Evolutionary conservation across 2,888 invertebrate species (phyloP).

Genomic region (Mesochorus sp.): DNA sequence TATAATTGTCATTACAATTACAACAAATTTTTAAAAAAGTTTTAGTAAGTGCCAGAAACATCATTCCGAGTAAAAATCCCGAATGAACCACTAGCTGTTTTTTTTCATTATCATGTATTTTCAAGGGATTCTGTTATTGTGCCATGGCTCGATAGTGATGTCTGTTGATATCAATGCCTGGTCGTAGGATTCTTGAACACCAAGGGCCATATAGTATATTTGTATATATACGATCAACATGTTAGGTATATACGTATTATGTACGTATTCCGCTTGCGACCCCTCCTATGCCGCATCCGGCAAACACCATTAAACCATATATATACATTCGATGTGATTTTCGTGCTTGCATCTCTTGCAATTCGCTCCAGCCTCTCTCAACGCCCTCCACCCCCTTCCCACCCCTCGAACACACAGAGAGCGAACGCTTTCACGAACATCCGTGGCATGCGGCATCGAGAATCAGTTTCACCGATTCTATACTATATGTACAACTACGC

Average conservation of each 20-base stretch:
- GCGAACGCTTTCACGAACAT: slow-evolving; percentile 3
- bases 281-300: slow-evolving; percentile 9
- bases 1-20: no score
- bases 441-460: not conserved
- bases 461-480: not conserved
- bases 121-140: no score
- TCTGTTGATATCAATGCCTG: not conserved
- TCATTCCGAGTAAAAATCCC: no score
- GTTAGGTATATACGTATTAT: slow-evolving; percentile 39
- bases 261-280: slow-evolving; percentile 29
- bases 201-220: not conserved
- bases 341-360: slow-evolving; percentile 29
- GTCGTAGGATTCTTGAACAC: slow-evolving; percentile 10
- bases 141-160: no score
- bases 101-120: no score
- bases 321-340: slow-evolving; percentile 46
- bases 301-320: slow-evolving; percentile 13
- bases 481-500: no score
- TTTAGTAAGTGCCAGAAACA: no score
- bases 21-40: no score
- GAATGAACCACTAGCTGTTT: no score
- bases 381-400: no score
- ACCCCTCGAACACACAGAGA: not conserved
- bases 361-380: slow-evolving; percentile 27
- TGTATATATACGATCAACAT: slow-evolving; percentile 1